These are phyloP conservation scores for Synanthedon myopaeformis DNA, from an alignment of 2,888 invertebrate species.

Conservation along the genomic window DNA sequence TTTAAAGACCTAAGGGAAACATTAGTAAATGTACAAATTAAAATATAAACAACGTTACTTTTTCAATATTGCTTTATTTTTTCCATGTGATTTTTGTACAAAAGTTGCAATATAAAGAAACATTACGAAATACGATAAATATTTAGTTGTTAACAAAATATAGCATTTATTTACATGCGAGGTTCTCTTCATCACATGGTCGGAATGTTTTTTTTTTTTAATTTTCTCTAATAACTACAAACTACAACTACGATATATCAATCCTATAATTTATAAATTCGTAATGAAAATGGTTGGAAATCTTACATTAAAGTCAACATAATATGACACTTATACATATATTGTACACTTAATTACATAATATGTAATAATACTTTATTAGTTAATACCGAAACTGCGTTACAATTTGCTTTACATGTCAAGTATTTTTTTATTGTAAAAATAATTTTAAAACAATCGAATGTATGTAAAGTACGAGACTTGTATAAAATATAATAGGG, in stretches of 20 bases:
- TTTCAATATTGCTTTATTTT: constrained; percentile 7
- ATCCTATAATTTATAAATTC: constrained; percentile 47
- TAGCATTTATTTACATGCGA: background rate
- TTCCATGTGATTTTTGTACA: constrained; percentile 2
- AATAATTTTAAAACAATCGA: too few species aligned
- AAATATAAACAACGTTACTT: constrained; percentile 3
- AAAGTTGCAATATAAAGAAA: background rate
- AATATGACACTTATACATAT: constrained; percentile 31
- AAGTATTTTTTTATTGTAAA: too few species aligned
- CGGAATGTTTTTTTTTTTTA: constrained; percentile 11
- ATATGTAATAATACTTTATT: constrained; percentile 44
- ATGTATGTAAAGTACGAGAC: too few species aligned
- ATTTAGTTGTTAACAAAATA: background rate
- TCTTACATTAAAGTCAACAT: constrained; percentile 36
- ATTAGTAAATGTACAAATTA: constrained; percentile 1
- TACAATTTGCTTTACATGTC: constrained; percentile 10
- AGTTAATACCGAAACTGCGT: constrained; percentile 26
- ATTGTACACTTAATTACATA: background rate
- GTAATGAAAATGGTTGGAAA: constrained; percentile 50
- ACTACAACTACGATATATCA: constrained; percentile 55
- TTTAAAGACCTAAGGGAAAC: constrained; percentile 8
- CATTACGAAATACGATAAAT: background rate
- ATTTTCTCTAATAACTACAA: constrained; percentile 28
- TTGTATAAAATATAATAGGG: too few species aligned
- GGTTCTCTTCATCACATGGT: constrained; percentile 25